Evolutionary conservation across 2,888 invertebrate genomes (phyloP).

Genomic region (Thymelicus lineola): DNA sequence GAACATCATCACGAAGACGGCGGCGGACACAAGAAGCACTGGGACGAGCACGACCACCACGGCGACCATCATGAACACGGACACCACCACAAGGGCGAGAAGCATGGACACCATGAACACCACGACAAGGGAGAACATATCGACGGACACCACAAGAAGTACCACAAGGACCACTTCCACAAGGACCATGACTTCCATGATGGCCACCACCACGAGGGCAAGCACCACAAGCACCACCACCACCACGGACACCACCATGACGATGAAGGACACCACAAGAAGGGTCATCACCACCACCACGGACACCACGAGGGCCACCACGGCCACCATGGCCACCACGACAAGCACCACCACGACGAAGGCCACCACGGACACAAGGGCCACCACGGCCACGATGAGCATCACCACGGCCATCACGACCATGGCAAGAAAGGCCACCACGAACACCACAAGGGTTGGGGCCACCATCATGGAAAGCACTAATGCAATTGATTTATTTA

Average conservation of each 20-base stretch:
- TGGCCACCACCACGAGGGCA: constrained; percentile 64
- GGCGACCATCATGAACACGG: constrained; percentile 91
- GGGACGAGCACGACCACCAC: constrained; percentile 90
- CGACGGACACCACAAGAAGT: constrained; percentile 93
- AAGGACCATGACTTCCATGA: constrained; percentile 96
- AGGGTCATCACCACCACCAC: constrained; percentile 91
- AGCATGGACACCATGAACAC: constrained; percentile 86
- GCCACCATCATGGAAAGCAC: constrained; percentile 85
- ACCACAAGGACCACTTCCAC: constrained; percentile 94
- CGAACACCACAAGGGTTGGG: constrained; percentile 89
- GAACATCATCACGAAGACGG: constrained; percentile 90
- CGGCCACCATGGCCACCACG: constrained; percentile 90
- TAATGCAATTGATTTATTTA: constrained; percentile 51
- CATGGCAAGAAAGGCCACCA: constrained; percentile 92
- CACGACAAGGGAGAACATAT: constrained; percentile 94
- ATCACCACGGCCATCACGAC: constrained; percentile 89
- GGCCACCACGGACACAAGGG: constrained; percentile 92
- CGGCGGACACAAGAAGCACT: constrained; percentile 92
- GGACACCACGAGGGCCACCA: constrained; percentile 92
- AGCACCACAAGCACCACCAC: constrained; percentile 92
- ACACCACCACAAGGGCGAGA: constrained; percentile 90
- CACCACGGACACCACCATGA: constrained; percentile 90
- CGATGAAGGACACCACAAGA: constrained; percentile 91
- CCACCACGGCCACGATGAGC: constrained; percentile 89
- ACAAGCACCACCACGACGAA: constrained; percentile 90